These are phyloP conservation scores for Stegastes partitus DNA, from an alignment of 2,113 vertebrate genomes.

Conservation along the genomic window DNA sequence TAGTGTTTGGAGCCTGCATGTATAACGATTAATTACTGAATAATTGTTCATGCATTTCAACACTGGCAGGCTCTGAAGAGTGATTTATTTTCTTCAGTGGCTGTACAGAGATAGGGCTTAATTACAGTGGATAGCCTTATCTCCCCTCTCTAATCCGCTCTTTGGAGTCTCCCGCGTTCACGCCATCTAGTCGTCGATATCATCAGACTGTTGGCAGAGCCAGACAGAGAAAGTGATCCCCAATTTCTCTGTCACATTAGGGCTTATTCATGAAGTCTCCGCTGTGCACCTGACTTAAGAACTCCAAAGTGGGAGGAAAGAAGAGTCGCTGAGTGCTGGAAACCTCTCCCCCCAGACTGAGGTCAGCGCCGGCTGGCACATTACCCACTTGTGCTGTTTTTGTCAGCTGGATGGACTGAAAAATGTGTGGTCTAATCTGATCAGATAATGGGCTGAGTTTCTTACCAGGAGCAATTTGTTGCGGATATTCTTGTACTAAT, in stretches of 20 bases:
- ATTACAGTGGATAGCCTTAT: conserved; percentile 89
- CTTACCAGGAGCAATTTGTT: conserved; percentile 65
- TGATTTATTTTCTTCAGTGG: conserved; percentile 89
- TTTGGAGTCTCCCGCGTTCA: conserved; percentile 65
- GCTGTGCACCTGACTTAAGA: conserved; percentile 57
- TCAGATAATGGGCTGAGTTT: conserved; percentile 65
- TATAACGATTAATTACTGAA: conserved; percentile 94
- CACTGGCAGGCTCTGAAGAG: conserved; percentile 85
- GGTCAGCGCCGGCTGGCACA: conserved; percentile 54
- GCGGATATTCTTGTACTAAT: conserved; percentile 56
- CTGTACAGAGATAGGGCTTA: conserved; percentile 84
- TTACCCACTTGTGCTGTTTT: conserved; percentile 52
- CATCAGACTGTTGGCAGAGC: conserved; percentile 66
- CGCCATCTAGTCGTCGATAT: conserved; percentile 76
- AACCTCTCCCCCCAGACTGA: conserved; percentile 30
- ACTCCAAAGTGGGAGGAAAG: conserved; percentile 61
- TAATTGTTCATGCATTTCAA: conserved; percentile 93
- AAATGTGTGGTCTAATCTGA: conserved; percentile 59
- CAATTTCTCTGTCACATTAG: conserved; percentile 76
- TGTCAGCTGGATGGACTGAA: conserved; percentile 62
- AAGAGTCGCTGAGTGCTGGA: conserved; percentile 44
- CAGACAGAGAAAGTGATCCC: conserved; percentile 72
- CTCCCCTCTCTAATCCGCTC: conserved; percentile 80
- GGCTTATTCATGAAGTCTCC: conserved; percentile 72
- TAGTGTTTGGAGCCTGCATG: conserved; percentile 89